A percentile compares a stretch with the other conserved stretches of the same genome.
These are phyloP conservation scores for Sebastes steindachneri DNA, from an alignment of 2,797 vertebrate genomes.

Conservation along the genomic window DNA sequence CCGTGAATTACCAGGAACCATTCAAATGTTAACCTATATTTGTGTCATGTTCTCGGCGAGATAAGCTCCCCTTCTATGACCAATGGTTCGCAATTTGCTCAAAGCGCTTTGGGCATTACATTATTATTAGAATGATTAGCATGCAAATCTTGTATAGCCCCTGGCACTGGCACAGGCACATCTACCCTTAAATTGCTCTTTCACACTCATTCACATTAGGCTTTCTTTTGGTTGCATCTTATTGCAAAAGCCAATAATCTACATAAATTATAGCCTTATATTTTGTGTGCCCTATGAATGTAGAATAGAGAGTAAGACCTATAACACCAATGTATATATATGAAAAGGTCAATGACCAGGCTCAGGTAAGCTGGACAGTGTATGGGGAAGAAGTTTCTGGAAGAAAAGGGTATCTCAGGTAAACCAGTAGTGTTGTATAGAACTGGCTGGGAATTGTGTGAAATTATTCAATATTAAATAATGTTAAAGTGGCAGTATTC, in stretches of 20 bases:
- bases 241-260: conserved; percentile 81
- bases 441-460: not conserved
- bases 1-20: conserved; percentile 76
- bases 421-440: not conserved
- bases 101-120: conserved; percentile 83
- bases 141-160: conserved; percentile 87
- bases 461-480: not conserved
- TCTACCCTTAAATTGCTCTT: conserved; percentile 86
- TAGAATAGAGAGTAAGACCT: conserved; percentile 50
- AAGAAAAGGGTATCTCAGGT: not conserved
- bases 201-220: conserved; percentile 84
- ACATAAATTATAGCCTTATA: conserved; percentile 76
- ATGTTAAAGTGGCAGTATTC: fast-evolving
- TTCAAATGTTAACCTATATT: conserved; percentile 80
- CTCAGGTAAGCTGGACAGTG: not conserved
- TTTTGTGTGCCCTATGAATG: conserved; percentile 62
- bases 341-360: conserved; percentile 2
- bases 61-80: conserved; percentile 83
- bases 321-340: conserved; percentile 27
- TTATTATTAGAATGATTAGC: conserved; percentile 89
- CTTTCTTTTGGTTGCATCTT: conserved; percentile 84
- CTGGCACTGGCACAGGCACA: conserved; percentile 81
- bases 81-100: conserved; percentile 82
- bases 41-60: conserved; percentile 77
- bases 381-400: not conserved